These are phyloP conservation scores for Menidia beryllina DNA, from an alignment of 2,113 vertebrate genomes.

Conservation along the genomic window DNA sequence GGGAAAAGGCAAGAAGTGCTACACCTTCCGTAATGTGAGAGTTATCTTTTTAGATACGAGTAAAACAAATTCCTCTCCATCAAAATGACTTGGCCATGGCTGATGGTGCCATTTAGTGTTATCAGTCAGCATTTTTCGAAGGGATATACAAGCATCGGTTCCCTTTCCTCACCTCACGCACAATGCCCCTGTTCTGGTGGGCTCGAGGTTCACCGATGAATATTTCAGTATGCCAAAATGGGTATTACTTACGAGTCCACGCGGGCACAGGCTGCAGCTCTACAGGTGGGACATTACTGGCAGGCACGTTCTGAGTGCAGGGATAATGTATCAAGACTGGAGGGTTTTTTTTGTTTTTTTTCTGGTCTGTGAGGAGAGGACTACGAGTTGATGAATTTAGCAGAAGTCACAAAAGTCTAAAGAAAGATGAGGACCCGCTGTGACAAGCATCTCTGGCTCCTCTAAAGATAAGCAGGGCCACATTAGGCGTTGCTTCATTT, in stretches of 20 bases:
- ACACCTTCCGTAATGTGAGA: not conserved
- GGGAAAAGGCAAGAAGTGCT: not conserved
- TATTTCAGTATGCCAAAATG: conserved; percentile 79
- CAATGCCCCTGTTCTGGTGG: conserved; percentile 61
- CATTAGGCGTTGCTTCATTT: not conserved
- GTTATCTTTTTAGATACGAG: not conserved
- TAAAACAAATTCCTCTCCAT: not conserved
- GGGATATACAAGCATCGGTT: conserved; percentile 32
- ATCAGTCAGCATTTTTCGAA: conserved; percentile 48
- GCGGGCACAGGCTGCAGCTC: conserved; percentile 55
- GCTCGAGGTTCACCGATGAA: conserved; percentile 72
- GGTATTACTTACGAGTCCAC: conserved; percentile 69
- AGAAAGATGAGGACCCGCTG: not conserved
- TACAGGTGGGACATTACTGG: conserved; percentile 66
- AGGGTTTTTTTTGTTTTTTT: conserved; percentile 4
- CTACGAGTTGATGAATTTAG: not conserved
- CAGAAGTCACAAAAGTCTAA: conserved; percentile 11
- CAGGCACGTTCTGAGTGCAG: conserved; percentile 29
- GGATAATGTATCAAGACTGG: conserved; percentile 52
- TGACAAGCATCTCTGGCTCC: not conserved
- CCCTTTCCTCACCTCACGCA: conserved; percentile 64
- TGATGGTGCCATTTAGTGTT: conserved; percentile 23
- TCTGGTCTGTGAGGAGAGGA: conserved; percentile 17
- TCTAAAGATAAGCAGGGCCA: not conserved
- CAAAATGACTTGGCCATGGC: too few species aligned